These are phyloP conservation scores for Ascaphus truei DNA, from an alignment of 2,113 vertebrate species.

Conservation along the genomic window DNA sequence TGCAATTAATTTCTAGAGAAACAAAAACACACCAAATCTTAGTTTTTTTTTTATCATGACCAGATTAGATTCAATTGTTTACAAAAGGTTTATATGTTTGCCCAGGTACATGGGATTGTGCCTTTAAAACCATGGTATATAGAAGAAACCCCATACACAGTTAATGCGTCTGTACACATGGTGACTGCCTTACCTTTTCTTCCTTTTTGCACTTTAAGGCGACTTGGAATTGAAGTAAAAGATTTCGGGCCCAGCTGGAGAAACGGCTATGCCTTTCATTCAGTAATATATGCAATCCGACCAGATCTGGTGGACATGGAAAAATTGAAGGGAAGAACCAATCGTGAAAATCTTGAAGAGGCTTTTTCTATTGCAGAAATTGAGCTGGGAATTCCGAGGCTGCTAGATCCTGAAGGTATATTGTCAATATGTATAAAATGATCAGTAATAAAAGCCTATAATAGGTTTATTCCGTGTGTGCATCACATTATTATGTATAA, in stretches of 20 bases:
- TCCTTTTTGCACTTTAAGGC: constrained; percentile 55
- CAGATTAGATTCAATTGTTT: too few relatives aligned
- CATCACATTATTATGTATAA: too few relatives aligned
- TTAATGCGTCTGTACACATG: too few relatives aligned
- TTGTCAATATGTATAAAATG: neutral
- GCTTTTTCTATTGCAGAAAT: constrained; percentile 87
- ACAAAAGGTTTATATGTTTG: too few relatives aligned
- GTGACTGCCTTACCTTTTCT: neutral
- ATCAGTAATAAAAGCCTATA: neutral
- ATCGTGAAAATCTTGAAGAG: constrained; percentile 86
- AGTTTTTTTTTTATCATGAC: too few relatives aligned
- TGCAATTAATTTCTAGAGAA: too few relatives aligned
- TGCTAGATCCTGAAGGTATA: constrained; percentile 92
- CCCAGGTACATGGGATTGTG: too few relatives aligned
- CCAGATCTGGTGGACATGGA: constrained; percentile 90
- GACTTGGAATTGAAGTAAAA: constrained; percentile 82
- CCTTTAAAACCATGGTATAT: too few relatives aligned
- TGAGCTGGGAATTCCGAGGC: constrained; percentile 85
- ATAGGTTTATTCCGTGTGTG: too few relatives aligned
- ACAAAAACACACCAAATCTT: too few relatives aligned
- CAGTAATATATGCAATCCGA: constrained; percentile 83
- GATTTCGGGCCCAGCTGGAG: constrained; percentile 95
- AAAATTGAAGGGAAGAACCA: constrained; percentile 69
- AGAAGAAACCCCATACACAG: too few relatives aligned
- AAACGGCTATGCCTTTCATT: constrained; percentile 88